phyloP scores from a whole-genome alignment of 2,113 vertebrate species.

The Camelus bactrianus region DNA sequence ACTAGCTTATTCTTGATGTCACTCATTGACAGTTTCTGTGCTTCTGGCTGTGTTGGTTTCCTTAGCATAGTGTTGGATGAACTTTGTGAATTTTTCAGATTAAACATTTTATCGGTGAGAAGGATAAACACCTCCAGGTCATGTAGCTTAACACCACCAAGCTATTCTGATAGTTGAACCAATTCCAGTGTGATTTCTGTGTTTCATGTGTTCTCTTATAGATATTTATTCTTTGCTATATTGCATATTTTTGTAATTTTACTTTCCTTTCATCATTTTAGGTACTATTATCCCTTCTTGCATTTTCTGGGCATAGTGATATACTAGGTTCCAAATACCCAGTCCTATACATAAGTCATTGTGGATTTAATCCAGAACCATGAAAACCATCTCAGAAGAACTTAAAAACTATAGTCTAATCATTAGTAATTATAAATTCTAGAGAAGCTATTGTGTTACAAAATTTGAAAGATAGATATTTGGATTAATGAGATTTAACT shows the following conservation, averaged over 20 bases:
- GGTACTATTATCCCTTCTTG: neutral
- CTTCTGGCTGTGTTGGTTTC: neutral
- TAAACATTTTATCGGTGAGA: neutral
- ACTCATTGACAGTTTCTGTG: neutral
- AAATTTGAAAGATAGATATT: neutral
- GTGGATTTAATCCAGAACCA: slow-evolving; percentile 22
- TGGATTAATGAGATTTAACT: slow-evolving; percentile 15
- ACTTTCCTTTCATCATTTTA: slow-evolving; percentile 8
- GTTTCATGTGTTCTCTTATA: neutral
- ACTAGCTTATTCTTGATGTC: neutral
- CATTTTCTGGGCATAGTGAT: neutral
- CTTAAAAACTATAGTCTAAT: neutral
- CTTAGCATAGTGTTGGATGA: neutral
- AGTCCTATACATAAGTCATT: neutral
- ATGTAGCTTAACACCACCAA: neutral
- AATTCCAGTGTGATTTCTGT: neutral
- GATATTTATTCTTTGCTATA: neutral
- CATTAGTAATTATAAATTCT: slow-evolving; percentile 1
- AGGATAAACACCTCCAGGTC: neutral
- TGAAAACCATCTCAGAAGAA: neutral
- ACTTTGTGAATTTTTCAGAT: neutral
- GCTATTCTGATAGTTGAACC: neutral
- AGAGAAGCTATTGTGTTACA: neutral
- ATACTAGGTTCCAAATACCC: neutral
- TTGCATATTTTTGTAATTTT: neutral